Evolutionary conservation across 2,797 vertebrate species (phyloP), one percentile per base, ranked within the genome.

Genomic region (Sphenopsis melanotis): DNA sequence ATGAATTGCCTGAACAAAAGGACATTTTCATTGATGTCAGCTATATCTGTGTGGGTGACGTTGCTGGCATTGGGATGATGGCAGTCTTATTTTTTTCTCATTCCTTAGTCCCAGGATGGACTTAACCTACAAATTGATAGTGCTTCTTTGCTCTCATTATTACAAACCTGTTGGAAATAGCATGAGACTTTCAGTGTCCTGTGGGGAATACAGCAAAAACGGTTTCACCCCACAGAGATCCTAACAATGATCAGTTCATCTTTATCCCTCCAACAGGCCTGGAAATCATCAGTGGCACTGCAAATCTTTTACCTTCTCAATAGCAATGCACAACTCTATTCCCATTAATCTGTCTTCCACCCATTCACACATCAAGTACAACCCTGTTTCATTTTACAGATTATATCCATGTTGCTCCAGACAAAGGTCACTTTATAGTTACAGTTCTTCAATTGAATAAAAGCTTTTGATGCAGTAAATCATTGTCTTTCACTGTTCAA

Each of bases 351-450:
- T 92, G 91, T 85, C 94, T 97, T 97, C 97, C 85, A 94, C 50
- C 95, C 96, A 97, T 97, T 97, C 97, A 96, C 81, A 93, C 90
- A 95, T 92, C 91, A 88, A 95, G 94, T 91, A 88, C 11, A 82
- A 94, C 84, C 83, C 95, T 96, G 93, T 93, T 98, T 97, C 97
- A 97, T 97, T 97, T 97, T 97, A 97, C 95, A 97, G 90, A 97
- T 97, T 96, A 95, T 70, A 82, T 94, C 90, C 92, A 92, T 92
- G 96, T 95, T 96, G 96, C 83, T 97, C 79, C 70, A 97, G 94
- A 98, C 97, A 98, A 98, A 97, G 97, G 95, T 97, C 96, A 97
- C 89, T 96, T 96, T 65, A 96, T 95, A 94, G 93, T 95, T 96
- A 97, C 94, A 96, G 96, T 94, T 94, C 83, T 90, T 90, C 90